Evolutionary conservation across 1,140 invertebrate genomes (phyloP), one percentile per base, ranked within the genome.

Genomic region (Hyles euphorbiae): DNA sequence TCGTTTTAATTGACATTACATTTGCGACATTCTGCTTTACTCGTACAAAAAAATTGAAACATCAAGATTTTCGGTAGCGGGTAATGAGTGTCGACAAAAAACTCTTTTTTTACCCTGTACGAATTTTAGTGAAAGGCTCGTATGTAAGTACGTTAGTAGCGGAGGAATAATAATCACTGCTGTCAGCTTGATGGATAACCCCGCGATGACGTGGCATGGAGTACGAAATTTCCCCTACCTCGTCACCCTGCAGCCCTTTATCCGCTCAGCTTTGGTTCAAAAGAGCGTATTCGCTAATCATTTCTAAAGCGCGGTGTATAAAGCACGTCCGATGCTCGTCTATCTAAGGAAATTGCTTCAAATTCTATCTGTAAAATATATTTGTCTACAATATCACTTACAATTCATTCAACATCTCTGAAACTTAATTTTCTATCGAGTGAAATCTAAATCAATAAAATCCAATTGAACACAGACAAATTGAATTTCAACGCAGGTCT

Each of bases 131-230:
- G 65, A 78, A 78, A 81, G 68, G 60, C 56, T 58, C 44, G 55
- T 44, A 43, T 52, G 57, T 22, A 66, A 68, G 71, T 58, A 63
- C 60, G 62, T 57, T 67, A 62, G 63, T 75, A 70, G 62, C 65
- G 45, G 57, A 47, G 60, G 68, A 68, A 75, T 75, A 83, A 80
- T 85, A 83, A 81, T 78, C 73, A 72, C 52, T 53, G 70, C 63
- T 82, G 83, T 79, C 85, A 83, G 68, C 45, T 61, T 88, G 85
- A 88, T 86, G 65, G 83, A 88, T 86, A 68, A 55, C 55, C 43
- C 47, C 49, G 52, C 58, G 65, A 78, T 86, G 85, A 88, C 81
- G 75, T 56, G 63, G 79, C 81, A 53, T 49, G 63, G 70, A 74
- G 75, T 68, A 70, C 62, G 69, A 72, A 70, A 63, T 65, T 56